Percentiles rank a stretch among this genome's conserved stretches.
These are phyloP conservation scores for Poecilia velifera DNA, from an alignment of 2,797 vertebrate species.

Conservation along the genomic window DNA sequence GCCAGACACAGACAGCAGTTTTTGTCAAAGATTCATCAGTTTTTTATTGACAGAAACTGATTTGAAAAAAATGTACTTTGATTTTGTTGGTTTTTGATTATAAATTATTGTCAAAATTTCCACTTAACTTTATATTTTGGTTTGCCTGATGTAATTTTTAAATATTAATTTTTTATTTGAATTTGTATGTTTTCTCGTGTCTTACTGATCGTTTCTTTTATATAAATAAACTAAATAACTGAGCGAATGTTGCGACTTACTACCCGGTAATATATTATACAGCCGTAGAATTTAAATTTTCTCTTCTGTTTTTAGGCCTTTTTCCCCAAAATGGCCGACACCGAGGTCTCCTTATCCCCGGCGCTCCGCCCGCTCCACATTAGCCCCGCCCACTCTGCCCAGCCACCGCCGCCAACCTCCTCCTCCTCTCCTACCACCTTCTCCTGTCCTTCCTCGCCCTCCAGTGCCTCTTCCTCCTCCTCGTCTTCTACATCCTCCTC, in stretches of 20 bases:
- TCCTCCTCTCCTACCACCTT: constrained; percentile 66
- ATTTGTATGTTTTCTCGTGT: too few species aligned
- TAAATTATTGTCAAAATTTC: too few species aligned
- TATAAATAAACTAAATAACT: too few species aligned
- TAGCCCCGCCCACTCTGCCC: constrained; percentile 66
- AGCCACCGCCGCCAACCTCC: constrained; percentile 22
- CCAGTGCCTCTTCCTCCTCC: constrained; percentile 67
- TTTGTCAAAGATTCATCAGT: too few species aligned
- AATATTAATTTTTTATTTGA: too few species aligned
- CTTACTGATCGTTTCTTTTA: neutral
- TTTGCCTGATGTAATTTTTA: too few species aligned
- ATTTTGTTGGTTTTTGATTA: too few species aligned
- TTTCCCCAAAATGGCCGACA: constrained; percentile 66
- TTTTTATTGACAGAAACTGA: too few species aligned
- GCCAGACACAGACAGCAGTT: too few species aligned
- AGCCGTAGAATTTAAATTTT: neutral
- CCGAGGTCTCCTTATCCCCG: constrained; percentile 55
- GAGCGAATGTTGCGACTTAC: too few species aligned
- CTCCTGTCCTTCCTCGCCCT: constrained; percentile 71
- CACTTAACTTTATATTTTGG: too few species aligned
- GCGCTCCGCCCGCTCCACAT: constrained; percentile 53
- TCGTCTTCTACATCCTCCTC: constrained; percentile 59
- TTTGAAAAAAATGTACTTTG: too few species aligned
- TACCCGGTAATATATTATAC: neutral
- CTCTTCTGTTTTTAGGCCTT: constrained; percentile 22